Base-by-base conservation (phyloP, 2,113 vertebrate genomes). In the Neotoma lepida region DNA sequence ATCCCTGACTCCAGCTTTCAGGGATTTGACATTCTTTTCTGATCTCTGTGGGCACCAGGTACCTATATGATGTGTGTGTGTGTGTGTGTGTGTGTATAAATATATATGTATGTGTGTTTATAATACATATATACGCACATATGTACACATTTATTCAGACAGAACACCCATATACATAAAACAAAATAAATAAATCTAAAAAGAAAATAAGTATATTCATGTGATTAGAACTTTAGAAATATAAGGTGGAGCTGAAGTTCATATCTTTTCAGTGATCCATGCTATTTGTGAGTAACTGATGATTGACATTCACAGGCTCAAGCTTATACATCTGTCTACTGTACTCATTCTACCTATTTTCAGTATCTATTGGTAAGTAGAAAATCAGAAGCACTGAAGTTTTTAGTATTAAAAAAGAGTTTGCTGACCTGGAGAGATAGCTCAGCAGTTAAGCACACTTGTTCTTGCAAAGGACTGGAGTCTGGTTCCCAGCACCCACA, bases 301-400 rank as follows among this genome's bases (percentile, higher is more conserved):
- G 64, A 64, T 74, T 56, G 46, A 63, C 39, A 86, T 71, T 82
- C 26, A 39, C 49, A 46, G 78, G n/a, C 66, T 89, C n/a, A 33
- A 70, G 61, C 88, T 71, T 89, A 24, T 4, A 0, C 33, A 7
- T 71, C 63, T 76, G 9, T 10, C 26, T 66, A n/a, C 20, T 76
- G 44, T 84, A 33, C 4, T 61, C 82, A 77, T 82, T 41, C 30
- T 70, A 22, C 35, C 41, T 26, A 49, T 88, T 95, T 94, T 92
- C 28, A 56, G 14, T 84, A 61, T 88, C 61, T 91, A n/a, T 9
- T 33, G 33, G 56, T 28, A 61, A 41, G 66, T 84, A 78, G 87
- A 89, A 96, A 95, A 66, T 18, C 51, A 54, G 61, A 92, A 20
- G 8, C 15, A 68, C 68, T 93, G 82, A 88, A 56, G 6, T 78